A percentile compares a stretch with the other conserved stretches of the same genome.
phyloP scores from a whole-genome alignment of 1,140 invertebrate genomes.

The Lithobius niger region DNA sequence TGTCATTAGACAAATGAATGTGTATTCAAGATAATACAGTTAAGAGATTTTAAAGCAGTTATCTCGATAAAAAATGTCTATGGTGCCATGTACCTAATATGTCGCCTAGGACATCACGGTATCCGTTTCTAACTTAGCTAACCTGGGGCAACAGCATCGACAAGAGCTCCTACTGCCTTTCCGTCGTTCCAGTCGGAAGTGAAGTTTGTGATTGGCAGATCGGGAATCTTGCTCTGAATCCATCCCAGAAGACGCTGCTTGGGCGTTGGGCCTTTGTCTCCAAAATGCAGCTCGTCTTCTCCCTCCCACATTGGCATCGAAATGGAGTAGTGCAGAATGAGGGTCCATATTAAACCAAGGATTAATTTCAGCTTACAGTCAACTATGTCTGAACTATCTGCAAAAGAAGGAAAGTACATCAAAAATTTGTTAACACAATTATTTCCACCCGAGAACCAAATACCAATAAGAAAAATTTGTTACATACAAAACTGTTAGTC shows the following conservation, averaged over 20 bases:
- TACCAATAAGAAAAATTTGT: too few species aligned
- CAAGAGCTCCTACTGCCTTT: constrained; percentile 74
- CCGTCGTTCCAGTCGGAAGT: constrained; percentile 90
- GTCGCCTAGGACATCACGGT: too few species aligned
- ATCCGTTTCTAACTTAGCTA: too few species aligned
- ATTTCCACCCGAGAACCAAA: too few species aligned
- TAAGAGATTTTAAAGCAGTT: too few species aligned
- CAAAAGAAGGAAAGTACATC: constrained; percentile 16
- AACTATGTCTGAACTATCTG: constrained; percentile 80
- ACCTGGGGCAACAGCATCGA: constrained; percentile 75
- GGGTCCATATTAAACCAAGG: constrained; percentile 86
- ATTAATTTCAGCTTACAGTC: constrained; percentile 86
- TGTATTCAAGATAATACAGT: too few species aligned
- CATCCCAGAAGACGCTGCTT: constrained; percentile 80
- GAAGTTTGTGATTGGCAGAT: constrained; percentile 79
- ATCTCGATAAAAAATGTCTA: too few species aligned
- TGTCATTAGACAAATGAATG: too few species aligned
- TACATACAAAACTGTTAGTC: too few species aligned
- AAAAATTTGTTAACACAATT: too few species aligned
- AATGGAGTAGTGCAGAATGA: constrained; percentile 91
- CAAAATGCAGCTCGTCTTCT: constrained; percentile 38
- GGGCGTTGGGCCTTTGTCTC: constrained; percentile 55
- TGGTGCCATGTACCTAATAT: too few species aligned
- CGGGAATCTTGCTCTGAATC: constrained; percentile 73
- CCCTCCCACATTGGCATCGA: constrained; percentile 87